Evolutionary conservation across 2,888 invertebrate genomes (phyloP), one percentile per base, ranked within the genome.

Genomic region (Bombylius discolor): DNA sequence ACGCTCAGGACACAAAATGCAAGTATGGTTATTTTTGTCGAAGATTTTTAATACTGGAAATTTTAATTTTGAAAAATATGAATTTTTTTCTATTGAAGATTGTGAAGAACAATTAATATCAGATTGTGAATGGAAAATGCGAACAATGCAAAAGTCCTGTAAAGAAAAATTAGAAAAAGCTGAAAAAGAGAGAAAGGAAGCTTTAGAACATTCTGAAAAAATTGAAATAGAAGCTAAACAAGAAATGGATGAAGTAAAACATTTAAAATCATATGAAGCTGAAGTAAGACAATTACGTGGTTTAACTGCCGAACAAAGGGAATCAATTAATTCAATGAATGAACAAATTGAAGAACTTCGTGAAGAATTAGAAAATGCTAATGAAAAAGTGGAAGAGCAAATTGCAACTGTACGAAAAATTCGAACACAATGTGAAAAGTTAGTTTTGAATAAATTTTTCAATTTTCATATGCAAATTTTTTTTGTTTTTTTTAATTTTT

Each of bases 71-170:
- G 53, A 13, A 44, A 46, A 13, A 47, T 51, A 5, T 42, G 1
- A 7, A 14, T 46, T 46, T 7, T 32, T 32, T 32, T 6, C 31
- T 12, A 46, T 51, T 53, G 5, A 48, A 53, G 79, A 84, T 53
- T 77, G 86, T 52, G 88, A 89, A 52, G 86, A 87, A 65, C 77
- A 82, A 57, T 78, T 89, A 65, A 74, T 89, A 62, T 82, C 83
- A 5, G 89, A 89, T 74, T 89, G 88, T 72, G 89, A 89, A 75
- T 89, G 88, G 88, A 87, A 89, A 74, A 76, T 88, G 68, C 71
- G 89, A 46, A 85, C 87, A 69, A 79, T 88, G 64, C 85, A 88
- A 73, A 81, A 81, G 63, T 75, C 78, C 9, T 85, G 85, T 56
- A 80, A 88, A 62, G 78, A 78, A 61, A 78, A 79, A 63, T 61